phyloP scores from a whole-genome alignment of 2,888 invertebrate genomes.

The Biston betularia region DNA sequence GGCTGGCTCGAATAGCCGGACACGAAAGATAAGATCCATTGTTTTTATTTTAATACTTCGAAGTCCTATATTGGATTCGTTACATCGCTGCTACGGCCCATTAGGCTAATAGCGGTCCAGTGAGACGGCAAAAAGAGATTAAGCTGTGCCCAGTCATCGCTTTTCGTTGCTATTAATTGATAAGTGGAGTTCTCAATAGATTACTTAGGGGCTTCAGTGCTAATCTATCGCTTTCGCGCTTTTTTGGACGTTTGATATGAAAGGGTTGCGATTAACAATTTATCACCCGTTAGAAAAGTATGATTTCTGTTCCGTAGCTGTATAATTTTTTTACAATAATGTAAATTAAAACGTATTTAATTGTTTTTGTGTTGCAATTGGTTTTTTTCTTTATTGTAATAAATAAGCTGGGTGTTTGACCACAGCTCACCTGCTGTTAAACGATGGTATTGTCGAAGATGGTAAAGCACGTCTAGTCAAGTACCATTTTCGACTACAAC shows the following conservation, averaged over 20 bases:
- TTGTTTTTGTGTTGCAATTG: no score
- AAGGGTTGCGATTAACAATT: slow-evolving; percentile 19
- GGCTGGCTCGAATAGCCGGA: slow-evolving; percentile 42
- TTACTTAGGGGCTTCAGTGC: slow-evolving; percentile 49
- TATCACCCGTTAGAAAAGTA: neutral
- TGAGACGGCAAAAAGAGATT: slow-evolving; percentile 79
- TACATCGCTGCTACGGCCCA: slow-evolving; percentile 65
- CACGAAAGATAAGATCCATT: slow-evolving; percentile 48
- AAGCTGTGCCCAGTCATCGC: slow-evolving; percentile 75
- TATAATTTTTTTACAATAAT: neutral
- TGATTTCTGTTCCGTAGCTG: neutral
- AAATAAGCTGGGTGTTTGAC: no score
- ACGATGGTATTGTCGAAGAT: no score
- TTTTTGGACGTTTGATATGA: slow-evolving; percentile 21
- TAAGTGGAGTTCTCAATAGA: slow-evolving; percentile 65
- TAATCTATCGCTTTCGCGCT: slow-evolving; percentile 30
- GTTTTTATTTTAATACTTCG: slow-evolving; percentile 63
- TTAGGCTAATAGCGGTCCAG: slow-evolving; percentile 78
- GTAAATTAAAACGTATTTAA: no score
- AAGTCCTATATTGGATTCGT: slow-evolving; percentile 64
- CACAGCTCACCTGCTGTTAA: no score
- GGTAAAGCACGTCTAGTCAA: no score
- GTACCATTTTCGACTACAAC: no score
- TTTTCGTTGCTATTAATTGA: slow-evolving; percentile 74
- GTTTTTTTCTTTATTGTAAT: no score